These are phyloP conservation scores for Glyphotaelius pellucidus DNA, from an alignment of 2,888 invertebrate species.

Conservation along the genomic window DNA sequence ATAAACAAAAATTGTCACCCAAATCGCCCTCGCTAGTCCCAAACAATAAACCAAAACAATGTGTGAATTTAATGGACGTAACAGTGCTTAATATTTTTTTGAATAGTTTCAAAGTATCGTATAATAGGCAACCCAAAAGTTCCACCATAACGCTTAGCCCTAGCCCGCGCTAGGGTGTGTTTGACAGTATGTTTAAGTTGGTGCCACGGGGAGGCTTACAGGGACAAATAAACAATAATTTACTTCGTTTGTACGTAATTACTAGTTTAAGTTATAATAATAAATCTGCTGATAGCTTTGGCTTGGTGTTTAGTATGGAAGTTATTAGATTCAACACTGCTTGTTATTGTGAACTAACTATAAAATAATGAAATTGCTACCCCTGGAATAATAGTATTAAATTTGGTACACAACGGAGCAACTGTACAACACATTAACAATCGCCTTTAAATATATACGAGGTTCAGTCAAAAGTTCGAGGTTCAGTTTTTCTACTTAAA, in stretches of 20 bases:
- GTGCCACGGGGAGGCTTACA: background rate
- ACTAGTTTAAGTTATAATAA: slow-evolving; percentile 11
- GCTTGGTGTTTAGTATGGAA: background rate
- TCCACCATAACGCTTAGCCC: slow-evolving; percentile 13
- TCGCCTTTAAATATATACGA: too few species aligned
- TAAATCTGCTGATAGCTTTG: background rate
- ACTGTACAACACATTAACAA: too few species aligned
- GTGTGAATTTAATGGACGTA: background rate
- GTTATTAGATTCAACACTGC: background rate
- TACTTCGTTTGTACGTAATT: background rate
- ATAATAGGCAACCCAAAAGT: slow-evolving; percentile 47
- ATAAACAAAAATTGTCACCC: background rate
- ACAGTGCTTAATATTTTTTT: slow-evolving; percentile 20
- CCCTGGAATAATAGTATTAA: background rate
- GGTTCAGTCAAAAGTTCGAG: too few species aligned
- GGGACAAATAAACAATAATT: slow-evolving; percentile 32
- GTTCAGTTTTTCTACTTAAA: too few species aligned
- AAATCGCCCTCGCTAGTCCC: background rate
- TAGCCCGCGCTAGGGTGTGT: slow-evolving; percentile 11
- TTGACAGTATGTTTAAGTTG: slow-evolving; percentile 31
- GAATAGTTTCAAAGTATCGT: slow-evolving; percentile 26
- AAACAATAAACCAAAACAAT: background rate
- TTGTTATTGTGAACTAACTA: background rate
- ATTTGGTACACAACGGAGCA: too few species aligned
- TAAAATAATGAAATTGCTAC: background rate